Percentiles rank a stretch among this genome's conserved stretches.
These are phyloP conservation scores for Xanthia icteritia DNA, from an alignment of 2,888 invertebrate species.

Conservation along the genomic window DNA sequence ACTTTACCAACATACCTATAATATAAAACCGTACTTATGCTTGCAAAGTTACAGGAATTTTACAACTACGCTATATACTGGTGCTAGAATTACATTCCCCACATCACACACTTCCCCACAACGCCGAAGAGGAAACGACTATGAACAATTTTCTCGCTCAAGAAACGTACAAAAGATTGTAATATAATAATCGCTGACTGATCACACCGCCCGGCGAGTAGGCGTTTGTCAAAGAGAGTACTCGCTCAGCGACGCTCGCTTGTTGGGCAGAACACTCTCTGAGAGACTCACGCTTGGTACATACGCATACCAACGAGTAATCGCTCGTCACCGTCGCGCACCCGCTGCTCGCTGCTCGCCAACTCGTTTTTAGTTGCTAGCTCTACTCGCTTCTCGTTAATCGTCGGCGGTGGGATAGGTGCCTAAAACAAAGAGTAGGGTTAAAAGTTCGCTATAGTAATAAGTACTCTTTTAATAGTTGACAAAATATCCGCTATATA, in stretches of 20 bases:
- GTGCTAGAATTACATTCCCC: neutral
- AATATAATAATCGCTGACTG: neutral
- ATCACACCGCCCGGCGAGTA: too few species aligned
- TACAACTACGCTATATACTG: neutral
- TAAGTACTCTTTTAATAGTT: too few species aligned
- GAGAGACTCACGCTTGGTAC: too few species aligned
- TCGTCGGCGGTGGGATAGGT: too few species aligned
- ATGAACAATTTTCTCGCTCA: neutral
- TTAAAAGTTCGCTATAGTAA: too few species aligned
- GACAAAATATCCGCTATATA: neutral
- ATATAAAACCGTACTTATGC: constrained; percentile 12
- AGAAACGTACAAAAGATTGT: neutral
- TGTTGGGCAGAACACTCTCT: too few species aligned
- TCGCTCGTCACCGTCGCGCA: too few species aligned
- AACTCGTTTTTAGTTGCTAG: too few species aligned
- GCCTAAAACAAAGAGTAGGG: too few species aligned
- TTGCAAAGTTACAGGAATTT: constrained; percentile 14
- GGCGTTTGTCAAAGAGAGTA: neutral
- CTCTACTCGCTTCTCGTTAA: too few species aligned
- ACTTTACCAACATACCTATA: neutral
- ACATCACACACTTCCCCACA: too few species aligned
- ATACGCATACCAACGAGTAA: too few species aligned
- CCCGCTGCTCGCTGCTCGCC: neutral
- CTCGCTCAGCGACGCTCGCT: neutral
- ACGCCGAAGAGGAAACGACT: neutral